Evolutionary conservation across 2,113 vertebrate genomes (phyloP).

Genomic region (Heloderma charlesbogerti): DNA sequence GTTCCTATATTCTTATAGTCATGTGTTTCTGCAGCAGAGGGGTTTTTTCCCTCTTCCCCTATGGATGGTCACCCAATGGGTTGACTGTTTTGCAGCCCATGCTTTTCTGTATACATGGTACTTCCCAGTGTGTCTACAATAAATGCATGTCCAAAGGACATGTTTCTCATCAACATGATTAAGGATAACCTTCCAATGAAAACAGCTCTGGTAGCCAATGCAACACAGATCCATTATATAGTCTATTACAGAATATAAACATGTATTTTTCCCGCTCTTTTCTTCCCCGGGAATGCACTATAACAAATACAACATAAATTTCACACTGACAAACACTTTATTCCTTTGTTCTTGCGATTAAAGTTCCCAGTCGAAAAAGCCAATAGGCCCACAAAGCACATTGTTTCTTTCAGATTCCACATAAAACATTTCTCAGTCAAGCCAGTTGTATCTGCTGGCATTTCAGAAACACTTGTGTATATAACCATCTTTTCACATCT

Average conservation of each 20-base stretch:
- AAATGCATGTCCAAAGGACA: background rate
- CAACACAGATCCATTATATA: background rate
- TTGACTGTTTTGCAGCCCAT: background rate
- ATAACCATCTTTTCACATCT: background rate
- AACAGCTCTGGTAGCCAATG: background rate
- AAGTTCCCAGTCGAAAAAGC: background rate
- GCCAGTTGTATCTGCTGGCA: background rate
- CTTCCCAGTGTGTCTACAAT: background rate
- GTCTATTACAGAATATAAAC: slow-evolving; percentile 27
- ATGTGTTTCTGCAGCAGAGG: background rate
- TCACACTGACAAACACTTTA: background rate
- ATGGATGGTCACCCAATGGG: background rate
- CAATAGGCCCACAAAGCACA: background rate
- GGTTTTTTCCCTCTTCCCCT: background rate
- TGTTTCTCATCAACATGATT: background rate
- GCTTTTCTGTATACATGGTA: background rate
- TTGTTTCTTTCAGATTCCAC: background rate
- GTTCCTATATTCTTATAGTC: no score
- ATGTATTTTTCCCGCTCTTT: fast-evolving
- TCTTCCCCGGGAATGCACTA: background rate
- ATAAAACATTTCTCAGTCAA: slow-evolving; percentile 19
- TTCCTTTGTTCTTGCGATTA: slow-evolving; percentile 10
- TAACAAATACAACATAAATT: slow-evolving; percentile 25
- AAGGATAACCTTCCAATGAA: background rate
- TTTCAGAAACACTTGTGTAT: slow-evolving; percentile 27